phyloP scores from a whole-genome alignment of 1,140 invertebrate genomes.

The Ceratosolen fusciceps region DNA sequence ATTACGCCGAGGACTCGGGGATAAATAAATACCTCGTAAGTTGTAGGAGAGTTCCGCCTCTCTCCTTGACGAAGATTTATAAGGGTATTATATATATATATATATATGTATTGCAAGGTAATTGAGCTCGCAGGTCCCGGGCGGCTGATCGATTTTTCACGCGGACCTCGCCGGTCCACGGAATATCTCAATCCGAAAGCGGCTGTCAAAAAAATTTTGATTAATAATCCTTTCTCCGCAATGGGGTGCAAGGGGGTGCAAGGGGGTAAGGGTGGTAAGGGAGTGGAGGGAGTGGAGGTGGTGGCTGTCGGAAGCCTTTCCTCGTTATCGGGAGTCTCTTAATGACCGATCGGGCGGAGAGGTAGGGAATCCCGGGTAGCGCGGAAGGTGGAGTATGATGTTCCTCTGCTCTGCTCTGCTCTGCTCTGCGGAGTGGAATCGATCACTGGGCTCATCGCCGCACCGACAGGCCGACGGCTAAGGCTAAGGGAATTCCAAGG shows the following conservation, averaged over 20 bases:
- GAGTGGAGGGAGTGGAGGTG: neutral
- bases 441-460: neutral
- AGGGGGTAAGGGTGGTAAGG: neutral
- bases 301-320: constrained; percentile 14
- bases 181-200: constrained; percentile 40
- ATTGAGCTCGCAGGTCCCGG: constrained; percentile 4
- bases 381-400: constrained; percentile 43
- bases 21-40: too few relatives aligned
- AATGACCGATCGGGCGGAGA: constrained; percentile 25
- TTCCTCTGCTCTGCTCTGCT: too few relatives aligned
- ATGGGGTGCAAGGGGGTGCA: neutral
- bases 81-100: too few relatives aligned
- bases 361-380: too few relatives aligned
- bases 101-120: constrained; percentile 1
- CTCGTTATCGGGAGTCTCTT: constrained; percentile 37
- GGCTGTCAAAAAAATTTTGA: constrained; percentile 42
- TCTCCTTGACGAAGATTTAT: neutral
- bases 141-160: constrained; percentile 39
- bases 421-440: constrained; percentile 42
- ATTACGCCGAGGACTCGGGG: too few relatives aligned
- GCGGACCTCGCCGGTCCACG: neutral
- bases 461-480: too few relatives aligned
- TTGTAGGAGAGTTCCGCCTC: too few relatives aligned
- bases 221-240: constrained; percentile 8
- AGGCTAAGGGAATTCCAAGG: constrained; percentile 47